A percentile compares a stretch with the other conserved stretches of the same genome.
phyloP scores from a whole-genome alignment of 2,888 invertebrate genomes.

The Ichneumoninae sp. region DNA sequence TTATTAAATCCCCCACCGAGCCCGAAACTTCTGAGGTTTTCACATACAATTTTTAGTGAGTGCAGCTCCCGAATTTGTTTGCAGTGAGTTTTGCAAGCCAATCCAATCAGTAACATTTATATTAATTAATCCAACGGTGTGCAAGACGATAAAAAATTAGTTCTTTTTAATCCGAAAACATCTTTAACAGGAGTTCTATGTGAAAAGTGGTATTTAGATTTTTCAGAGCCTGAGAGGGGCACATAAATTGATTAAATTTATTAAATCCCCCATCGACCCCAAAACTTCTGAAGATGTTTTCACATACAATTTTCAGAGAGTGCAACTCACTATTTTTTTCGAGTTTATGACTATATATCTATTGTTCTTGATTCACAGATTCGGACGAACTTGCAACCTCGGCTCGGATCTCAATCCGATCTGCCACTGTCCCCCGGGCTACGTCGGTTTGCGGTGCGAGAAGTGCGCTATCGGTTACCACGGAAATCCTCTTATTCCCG shows the following conservation, averaged over 20 bases:
- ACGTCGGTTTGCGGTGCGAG: slow-evolving; percentile 91
- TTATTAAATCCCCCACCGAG: too few species aligned
- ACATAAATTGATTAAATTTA: too few species aligned
- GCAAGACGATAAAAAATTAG: not conserved
- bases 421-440: slow-evolving; percentile 94
- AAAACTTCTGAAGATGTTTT: too few species aligned
- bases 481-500: slow-evolving; percentile 92
- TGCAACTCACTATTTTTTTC: not conserved
- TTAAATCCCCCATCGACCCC: too few species aligned
- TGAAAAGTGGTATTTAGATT: too few species aligned
- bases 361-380: slow-evolving; percentile 85
- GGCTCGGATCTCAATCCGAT: slow-evolving; percentile 89
- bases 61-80: too few species aligned
- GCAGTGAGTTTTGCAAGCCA: slow-evolving; percentile 85
- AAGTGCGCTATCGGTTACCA: slow-evolving; percentile 91
- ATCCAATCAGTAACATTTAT: slow-evolving; percentile 89
- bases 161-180: too few species aligned
- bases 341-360: not conserved
- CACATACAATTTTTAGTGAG: too few species aligned
- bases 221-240: too few species aligned
- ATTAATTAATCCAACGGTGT: not conserved
- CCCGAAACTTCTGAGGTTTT: too few species aligned
- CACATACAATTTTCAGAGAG: too few species aligned
- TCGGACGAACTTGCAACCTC: slow-evolving; percentile 91
- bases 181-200: too few species aligned